Evolutionary conservation across 2,113 vertebrate species (phyloP).

Genomic region (Anser brachyrhynchus): DNA sequence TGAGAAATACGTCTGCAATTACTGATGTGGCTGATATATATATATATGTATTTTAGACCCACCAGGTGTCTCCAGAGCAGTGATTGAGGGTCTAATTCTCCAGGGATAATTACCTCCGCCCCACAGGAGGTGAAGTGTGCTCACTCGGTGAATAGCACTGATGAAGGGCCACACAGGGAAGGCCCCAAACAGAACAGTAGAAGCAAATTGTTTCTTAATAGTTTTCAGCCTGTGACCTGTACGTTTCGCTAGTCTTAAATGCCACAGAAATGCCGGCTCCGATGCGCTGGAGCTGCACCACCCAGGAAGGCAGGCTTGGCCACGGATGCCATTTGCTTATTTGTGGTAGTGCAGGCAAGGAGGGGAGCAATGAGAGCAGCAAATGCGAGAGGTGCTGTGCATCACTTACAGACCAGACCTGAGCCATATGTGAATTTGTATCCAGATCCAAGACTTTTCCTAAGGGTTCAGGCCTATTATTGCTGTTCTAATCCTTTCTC

Average conservation of each 20-base stretch:
- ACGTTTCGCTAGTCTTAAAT: neutral
- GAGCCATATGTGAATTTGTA: neutral
- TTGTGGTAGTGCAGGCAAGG: neutral
- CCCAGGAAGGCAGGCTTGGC: neutral
- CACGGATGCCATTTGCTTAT: neutral
- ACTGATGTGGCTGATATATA: neutral
- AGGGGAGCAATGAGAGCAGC: neutral
- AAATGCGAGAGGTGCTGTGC: neutral
- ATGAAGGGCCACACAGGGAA: neutral
- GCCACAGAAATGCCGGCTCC: neutral
- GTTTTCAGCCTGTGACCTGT: conserved; percentile 8
- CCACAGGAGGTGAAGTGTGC: neutral
- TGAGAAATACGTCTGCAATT: neutral
- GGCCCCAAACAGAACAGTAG: neutral
- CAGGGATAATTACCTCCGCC: neutral
- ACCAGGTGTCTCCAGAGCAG: neutral
- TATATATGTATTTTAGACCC: neutral
- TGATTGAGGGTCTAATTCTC: conserved; percentile 7
- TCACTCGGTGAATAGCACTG: neutral
- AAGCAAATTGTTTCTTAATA: conserved; percentile 27
- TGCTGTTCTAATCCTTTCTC: neutral
- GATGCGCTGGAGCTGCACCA: neutral
- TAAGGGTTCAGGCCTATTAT: neutral
- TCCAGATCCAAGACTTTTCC: neutral
- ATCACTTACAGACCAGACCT: neutral